phyloP scores from a whole-genome alignment of 2,888 invertebrate genomes.

The Drosophila pseudotakahashii region DNA sequence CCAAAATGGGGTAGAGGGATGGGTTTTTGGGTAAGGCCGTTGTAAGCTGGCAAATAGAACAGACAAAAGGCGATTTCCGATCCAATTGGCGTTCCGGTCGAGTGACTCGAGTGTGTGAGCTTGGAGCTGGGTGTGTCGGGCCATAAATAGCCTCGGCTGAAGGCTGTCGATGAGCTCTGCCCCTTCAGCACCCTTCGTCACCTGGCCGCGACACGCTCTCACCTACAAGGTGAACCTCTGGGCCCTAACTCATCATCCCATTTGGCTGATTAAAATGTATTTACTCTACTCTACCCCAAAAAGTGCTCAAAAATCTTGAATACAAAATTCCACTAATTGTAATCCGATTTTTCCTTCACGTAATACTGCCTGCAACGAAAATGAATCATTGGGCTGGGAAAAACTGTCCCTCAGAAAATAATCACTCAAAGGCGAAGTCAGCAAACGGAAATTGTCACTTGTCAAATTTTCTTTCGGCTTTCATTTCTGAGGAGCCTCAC shows the following conservation, averaged over 20 bases:
- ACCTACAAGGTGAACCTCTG: slow-evolving; percentile 35
- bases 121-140: slow-evolving; percentile 53
- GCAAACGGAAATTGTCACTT: slow-evolving; percentile 76
- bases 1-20: slow-evolving; percentile 28
- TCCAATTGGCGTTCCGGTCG: slow-evolving; percentile 62
- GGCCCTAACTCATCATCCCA: slow-evolving; percentile 23
- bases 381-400: slow-evolving; percentile 42
- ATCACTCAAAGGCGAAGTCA: slow-evolving; percentile 44
- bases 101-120: slow-evolving; percentile 44
- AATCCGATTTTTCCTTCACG: slow-evolving; percentile 48
- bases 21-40: not conserved
- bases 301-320: slow-evolving; percentile 56
- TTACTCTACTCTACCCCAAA: slow-evolving; percentile 20
- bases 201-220: slow-evolving; percentile 11
- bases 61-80: slow-evolving; percentile 63
- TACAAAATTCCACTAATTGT: slow-evolving; percentile 10
- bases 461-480: slow-evolving; percentile 59
- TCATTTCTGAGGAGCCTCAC: slow-evolving; percentile 32
- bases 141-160: slow-evolving; percentile 33
- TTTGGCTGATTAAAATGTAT: slow-evolving; percentile 3
- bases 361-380: slow-evolving; percentile 61
- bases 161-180: slow-evolving; percentile 41
- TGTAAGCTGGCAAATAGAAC: slow-evolving; percentile 20
- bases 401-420: slow-evolving; percentile 25
- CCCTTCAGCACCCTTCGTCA: slow-evolving; percentile 11